phyloP scores from a whole-genome alignment of 2,113 vertebrate species.

The Geothlypis trichas region DNA sequence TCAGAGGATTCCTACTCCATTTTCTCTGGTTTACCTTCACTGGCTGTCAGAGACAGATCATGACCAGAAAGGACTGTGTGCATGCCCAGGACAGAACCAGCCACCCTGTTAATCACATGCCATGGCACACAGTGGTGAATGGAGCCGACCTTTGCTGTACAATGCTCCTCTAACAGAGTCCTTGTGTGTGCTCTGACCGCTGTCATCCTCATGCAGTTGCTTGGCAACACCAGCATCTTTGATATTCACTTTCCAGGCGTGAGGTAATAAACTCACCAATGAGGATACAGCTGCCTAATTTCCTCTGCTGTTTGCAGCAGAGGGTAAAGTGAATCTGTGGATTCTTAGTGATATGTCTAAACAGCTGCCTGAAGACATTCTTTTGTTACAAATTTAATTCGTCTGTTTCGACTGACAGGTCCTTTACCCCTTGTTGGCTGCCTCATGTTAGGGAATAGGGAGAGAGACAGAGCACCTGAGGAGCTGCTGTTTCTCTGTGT shows the following conservation, averaged over 20 bases:
- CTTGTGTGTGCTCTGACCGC: background rate
- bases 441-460: conserved; percentile 13
- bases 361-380: conserved; percentile 51
- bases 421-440: background rate
- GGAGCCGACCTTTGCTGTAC: background rate
- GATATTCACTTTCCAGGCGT: background rate
- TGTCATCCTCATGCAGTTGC: conserved; percentile 58
- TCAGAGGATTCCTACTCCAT: background rate
- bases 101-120: background rate
- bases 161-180: background rate
- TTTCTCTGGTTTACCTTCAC: background rate
- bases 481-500: background rate
- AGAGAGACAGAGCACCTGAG: background rate
- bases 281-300: conserved; percentile 63
- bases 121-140: background rate
- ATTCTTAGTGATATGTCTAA: conserved; percentile 42
- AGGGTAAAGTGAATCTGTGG: conserved; percentile 34
- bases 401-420: conserved; percentile 2
- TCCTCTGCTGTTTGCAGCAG: conserved; percentile 50
- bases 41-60: background rate
- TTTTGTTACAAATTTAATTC: conserved; percentile 55
- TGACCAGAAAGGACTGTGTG: background rate
- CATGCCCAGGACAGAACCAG: background rate
- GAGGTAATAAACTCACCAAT: conserved; percentile 68
- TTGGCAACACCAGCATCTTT: conserved; percentile 68